Conservation (phyloP, 2,113 vertebrate species). For the Camelus dromedarius region DNA sequence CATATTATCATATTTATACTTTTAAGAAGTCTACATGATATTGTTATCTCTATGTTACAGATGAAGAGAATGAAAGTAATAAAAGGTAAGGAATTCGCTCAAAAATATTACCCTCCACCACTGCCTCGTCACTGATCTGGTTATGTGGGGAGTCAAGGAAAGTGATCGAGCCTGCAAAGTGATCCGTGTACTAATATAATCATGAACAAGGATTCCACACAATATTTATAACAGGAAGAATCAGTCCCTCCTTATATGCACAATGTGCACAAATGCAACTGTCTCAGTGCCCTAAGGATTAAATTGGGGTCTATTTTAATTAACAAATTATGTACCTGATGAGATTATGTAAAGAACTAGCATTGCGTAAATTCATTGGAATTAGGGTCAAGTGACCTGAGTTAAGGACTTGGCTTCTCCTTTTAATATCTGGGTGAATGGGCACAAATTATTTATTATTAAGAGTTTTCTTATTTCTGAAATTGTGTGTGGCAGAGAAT, state of each 20-base stretch:
- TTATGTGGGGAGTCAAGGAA: background rate
- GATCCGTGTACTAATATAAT: background rate
- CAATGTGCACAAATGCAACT: background rate
- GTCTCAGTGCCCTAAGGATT: background rate
- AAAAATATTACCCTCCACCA: background rate
- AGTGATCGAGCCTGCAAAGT: background rate
- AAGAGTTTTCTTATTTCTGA: background rate
- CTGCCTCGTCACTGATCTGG: background rate
- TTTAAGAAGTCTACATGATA: background rate
- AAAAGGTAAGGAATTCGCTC: constrained; percentile 8
- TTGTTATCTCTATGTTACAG: background rate
- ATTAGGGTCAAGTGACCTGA: background rate
- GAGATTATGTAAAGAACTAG: background rate
- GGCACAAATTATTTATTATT: background rate
- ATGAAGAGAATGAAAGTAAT: background rate
- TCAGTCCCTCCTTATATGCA: background rate
- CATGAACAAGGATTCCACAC: background rate
- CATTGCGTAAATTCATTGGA: background rate
- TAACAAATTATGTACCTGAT: background rate
- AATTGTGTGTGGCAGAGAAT: background rate
- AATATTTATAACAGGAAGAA: background rate
- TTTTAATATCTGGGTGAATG: background rate
- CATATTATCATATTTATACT: background rate
- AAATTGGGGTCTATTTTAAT: background rate
- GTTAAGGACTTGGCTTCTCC: background rate